Base-by-base conservation (phyloP, 2,888 invertebrate species). In the Eledone cirrhosa region DNA sequence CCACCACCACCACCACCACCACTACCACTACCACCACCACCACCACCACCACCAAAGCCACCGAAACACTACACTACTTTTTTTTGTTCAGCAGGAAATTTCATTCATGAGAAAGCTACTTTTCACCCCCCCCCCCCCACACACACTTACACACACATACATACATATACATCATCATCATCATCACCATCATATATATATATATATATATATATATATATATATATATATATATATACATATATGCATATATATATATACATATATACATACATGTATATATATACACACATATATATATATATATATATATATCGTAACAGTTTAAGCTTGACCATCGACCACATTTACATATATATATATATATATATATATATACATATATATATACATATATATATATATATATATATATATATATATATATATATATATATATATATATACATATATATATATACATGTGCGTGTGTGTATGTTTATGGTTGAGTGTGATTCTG, bases 351-450 rank as follows among this genome's bases (percentile, higher is more conserved):
- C 19, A 63, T 27, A 63, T 27, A 63, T 27, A 63, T 19, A 63
- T 27, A 63, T 22, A 63, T 2, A 63, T n/a, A 53, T n/a, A 53
- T n/a, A 53, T n/a, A 53, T n/a, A 53, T n/a, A 53, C n/a, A 53
- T 53, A 53, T 53, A 53, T 53, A 53, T 53, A 53, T 53, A 53
- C n/a, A 53, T 53, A 53, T 53, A 53, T 53, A 53, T 53, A 53
- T 53, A 53, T 53, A 53, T 53, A 53, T 53, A 53, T 53, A 53
- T 53, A 53, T 53, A 53, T 53, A 53, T 53, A 53, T 53, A 53
- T 53, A 53, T 53, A 53, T 53, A 53, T 53, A 53, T 53, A 53
- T 53, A 53, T 53, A 53, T 53, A 53, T 53, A 53, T 53, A 53
- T 33, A 33, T 5, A 3, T 33, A 33, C 33, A 33, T 33, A 33